Percentiles rank a stretch among this genome's conserved stretches.
These are phyloP conservation scores for Rhinophrynus dorsalis DNA, from an alignment of 2,797 vertebrate species.

Conservation along the genomic window DNA sequence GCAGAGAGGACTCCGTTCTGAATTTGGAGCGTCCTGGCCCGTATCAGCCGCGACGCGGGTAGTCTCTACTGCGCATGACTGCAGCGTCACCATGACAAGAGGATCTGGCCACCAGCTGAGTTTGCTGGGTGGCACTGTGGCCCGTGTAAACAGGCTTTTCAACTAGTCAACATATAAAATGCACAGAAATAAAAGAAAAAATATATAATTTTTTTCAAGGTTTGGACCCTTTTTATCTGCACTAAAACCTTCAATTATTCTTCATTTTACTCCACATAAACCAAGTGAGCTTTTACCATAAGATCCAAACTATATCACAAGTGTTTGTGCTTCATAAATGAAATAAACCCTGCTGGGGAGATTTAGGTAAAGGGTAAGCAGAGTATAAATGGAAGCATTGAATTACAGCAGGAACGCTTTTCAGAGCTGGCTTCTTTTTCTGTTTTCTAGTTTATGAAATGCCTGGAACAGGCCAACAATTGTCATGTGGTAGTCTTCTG, in stretches of 20 bases:
- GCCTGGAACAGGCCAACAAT: conserved; percentile 21
- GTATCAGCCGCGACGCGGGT: no score
- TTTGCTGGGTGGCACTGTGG: no score
- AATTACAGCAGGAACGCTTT: conserved; percentile 16
- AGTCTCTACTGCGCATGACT: no score
- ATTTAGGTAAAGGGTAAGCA: conserved; percentile 39
- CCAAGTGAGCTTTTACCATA: no score
- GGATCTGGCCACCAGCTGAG: no score
- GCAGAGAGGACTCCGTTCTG: no score
- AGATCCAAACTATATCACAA: background rate
- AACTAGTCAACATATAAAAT: no score
- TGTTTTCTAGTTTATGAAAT: conserved; percentile 40
- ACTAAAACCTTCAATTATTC: background rate
- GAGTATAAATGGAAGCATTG: conserved; percentile 34
- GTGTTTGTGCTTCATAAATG: conserved; percentile 4
- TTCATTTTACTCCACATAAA: background rate
- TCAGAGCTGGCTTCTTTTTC: conserved; percentile 18
- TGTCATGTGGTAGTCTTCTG: conserved; percentile 35
- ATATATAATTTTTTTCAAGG: no score
- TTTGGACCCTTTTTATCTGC: background rate
- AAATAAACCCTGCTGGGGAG: conserved; percentile 23
- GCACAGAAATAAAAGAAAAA: no score
- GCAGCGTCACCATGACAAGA: no score
- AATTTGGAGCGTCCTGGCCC: no score
- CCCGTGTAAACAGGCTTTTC: no score